Base-by-base conservation (phyloP, 2,888 invertebrate species). In the Urechis unicinctus region DNA sequence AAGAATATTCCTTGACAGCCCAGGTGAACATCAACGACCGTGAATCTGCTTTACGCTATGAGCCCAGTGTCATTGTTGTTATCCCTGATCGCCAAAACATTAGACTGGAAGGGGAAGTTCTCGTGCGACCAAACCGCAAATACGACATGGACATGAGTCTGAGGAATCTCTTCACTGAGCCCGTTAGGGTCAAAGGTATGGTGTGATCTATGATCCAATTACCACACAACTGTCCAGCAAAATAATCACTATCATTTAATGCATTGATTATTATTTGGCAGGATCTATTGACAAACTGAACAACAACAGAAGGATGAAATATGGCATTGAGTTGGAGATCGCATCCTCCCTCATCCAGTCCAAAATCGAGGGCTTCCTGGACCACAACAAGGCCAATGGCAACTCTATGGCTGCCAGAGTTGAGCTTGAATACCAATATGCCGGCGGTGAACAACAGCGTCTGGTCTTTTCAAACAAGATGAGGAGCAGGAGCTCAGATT, bases 1-100 rank as follows among this genome's bases (percentile, higher is more conserved):
- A 58, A 21, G 57, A 61, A 28, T 72, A 70, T 57, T 60, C 64
- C 13, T 28, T 72, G 44, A 65, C 61, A 17, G 63, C 69, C 22
- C 64, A 68, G 47, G 47, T 73, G 5, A 56, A 59, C n/a, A 64
- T 66, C 29, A 59, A 62, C 21, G 51, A 60, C 28, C 59, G 57
- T 21, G 62, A 59, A 25, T 51, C 60, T 21, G 25, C 57, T 2
- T 47, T 57, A 30, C 62, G 63, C n/a, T 69, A 63, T 55, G 63
- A 56, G 2, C 71, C 60, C 42, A 50, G 44, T 25, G 28, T 61
- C 9, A 53, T 54, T 44, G 30, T 61, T 22, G 46, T 26, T 30
- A 52, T 54, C 17, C 60, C 58, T 9, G 48, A 49, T 45, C 26
- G 22, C 25, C 36, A 46, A 50, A 30, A 44, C 28, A 42, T 55